A percentile compares a stretch with the other conserved stretches of the same genome.
phyloP scores from a whole-genome alignment of 2,888 invertebrate genomes.

The Chironomus tentans region DNA sequence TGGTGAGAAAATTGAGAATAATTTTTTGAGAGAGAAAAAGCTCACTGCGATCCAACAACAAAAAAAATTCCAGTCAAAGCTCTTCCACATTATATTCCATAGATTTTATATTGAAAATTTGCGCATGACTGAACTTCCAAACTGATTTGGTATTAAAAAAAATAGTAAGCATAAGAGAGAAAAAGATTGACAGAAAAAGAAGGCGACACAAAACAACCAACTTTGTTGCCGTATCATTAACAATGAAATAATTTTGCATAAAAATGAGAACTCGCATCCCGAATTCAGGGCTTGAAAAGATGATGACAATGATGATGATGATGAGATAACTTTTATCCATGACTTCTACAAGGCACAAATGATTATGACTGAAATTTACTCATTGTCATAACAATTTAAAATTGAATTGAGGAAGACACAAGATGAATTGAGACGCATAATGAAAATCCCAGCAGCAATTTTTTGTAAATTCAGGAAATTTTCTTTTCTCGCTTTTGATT shows the following conservation, averaged over 20 bases:
- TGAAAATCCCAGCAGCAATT: neutral
- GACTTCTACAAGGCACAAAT: neutral
- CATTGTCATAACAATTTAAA: neutral
- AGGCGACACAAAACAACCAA: neutral
- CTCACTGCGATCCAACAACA: neutral
- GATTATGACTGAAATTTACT: neutral
- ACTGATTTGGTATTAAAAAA: neutral
- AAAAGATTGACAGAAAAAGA: no score
- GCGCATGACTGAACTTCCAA: neutral
- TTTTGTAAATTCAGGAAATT: neutral
- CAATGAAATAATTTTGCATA: conserved; percentile 6
- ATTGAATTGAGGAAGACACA: neutral
- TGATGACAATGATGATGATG: neutral
- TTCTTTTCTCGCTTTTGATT: neutral
- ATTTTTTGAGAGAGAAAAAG: neutral
- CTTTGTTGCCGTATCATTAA: neutral
- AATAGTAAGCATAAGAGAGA: no score
- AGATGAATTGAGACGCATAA: neutral
- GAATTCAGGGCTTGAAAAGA: neutral
- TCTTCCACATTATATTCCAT: neutral
- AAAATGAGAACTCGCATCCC: neutral
- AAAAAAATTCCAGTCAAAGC: neutral
- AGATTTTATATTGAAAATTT: neutral
- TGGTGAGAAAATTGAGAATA: neutral
- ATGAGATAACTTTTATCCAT: neutral